Percentiles rank a stretch among this genome's conserved stretches.
Evolutionary conservation across 1,140 invertebrate genomes (phyloP).

Genomic region (Cecropterus lyciades): DNA sequence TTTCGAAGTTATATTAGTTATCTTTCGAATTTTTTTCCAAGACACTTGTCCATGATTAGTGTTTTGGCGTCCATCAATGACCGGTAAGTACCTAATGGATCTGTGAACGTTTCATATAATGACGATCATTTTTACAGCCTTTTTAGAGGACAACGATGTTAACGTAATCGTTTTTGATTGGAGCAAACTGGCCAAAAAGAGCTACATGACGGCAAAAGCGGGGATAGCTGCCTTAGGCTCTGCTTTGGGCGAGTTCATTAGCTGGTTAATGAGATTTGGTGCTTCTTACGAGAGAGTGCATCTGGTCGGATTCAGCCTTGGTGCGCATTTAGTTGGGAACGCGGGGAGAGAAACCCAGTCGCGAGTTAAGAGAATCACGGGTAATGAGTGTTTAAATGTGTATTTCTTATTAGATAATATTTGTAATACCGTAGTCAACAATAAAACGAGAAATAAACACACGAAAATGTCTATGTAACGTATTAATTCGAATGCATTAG

Average conservation of each 20-base stretch:
- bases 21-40: too few species aligned
- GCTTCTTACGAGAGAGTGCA: constrained; percentile 47
- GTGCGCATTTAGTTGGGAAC: constrained; percentile 56
- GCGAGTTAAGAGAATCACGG: constrained; percentile 51
- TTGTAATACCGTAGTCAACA: too few species aligned
- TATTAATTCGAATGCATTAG: too few species aligned
- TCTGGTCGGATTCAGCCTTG: constrained; percentile 63
- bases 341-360: constrained; percentile 51
- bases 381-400: too few species aligned
- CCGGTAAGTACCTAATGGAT: too few species aligned
- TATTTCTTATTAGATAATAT: too few species aligned
- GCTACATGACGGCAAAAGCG: constrained; percentile 79
- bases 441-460: too few species aligned
- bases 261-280: constrained; percentile 69
- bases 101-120: too few species aligned
- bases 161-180: constrained; percentile 89
- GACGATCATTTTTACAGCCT: constrained; percentile 67
- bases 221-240: constrained; percentile 77
- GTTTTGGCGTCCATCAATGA: too few species aligned
- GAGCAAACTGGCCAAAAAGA: constrained; percentile 83
- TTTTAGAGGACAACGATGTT: constrained; percentile 82
- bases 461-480: too few species aligned
- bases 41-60: too few species aligned
- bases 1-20: too few species aligned
- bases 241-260: constrained; percentile 81